phyloP scores from a whole-genome alignment of 2,888 invertebrate species.

The Lypha dubia region DNA sequence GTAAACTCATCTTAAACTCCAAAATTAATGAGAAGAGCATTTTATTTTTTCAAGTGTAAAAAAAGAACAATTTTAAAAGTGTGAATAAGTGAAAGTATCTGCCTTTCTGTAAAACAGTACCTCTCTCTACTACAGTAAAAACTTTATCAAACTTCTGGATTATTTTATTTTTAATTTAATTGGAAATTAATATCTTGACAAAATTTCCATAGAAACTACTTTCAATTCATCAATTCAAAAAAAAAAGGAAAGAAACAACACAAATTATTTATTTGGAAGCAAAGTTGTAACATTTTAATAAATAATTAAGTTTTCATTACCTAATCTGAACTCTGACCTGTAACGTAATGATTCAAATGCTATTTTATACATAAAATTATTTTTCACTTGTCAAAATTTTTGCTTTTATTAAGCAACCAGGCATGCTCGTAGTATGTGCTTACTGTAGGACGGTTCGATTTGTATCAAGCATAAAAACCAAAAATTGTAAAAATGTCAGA shows the following conservation, averaged over 20 bases:
- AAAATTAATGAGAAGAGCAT: too few relatives aligned
- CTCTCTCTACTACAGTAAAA: too few relatives aligned
- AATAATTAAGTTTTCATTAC: slow-evolving; percentile 25
- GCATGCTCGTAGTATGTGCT: background rate
- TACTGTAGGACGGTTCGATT: background rate
- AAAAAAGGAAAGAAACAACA: too few relatives aligned
- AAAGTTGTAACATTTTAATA: slow-evolving; percentile 23
- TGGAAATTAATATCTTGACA: background rate
- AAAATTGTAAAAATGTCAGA: background rate
- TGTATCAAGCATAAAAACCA: background rate
- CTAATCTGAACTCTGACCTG: slow-evolving; percentile 36
- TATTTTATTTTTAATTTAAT: background rate
- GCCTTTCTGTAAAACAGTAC: too few relatives aligned
- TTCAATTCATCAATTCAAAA: background rate
- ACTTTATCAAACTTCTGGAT: too few relatives aligned
- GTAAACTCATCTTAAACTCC: too few relatives aligned
- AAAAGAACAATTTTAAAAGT: too few relatives aligned
- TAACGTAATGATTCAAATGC: slow-evolving; percentile 15
- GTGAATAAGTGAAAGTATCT: too few relatives aligned
- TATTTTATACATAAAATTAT: background rate
- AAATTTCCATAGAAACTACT: background rate
- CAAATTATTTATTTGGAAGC: background rate
- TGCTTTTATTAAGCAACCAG: background rate
- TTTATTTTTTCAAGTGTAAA: too few relatives aligned
- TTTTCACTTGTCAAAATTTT: slow-evolving; percentile 4